phyloP scores from a whole-genome alignment of 2,797 vertebrate genomes.

The Vireo griseus region DNA sequence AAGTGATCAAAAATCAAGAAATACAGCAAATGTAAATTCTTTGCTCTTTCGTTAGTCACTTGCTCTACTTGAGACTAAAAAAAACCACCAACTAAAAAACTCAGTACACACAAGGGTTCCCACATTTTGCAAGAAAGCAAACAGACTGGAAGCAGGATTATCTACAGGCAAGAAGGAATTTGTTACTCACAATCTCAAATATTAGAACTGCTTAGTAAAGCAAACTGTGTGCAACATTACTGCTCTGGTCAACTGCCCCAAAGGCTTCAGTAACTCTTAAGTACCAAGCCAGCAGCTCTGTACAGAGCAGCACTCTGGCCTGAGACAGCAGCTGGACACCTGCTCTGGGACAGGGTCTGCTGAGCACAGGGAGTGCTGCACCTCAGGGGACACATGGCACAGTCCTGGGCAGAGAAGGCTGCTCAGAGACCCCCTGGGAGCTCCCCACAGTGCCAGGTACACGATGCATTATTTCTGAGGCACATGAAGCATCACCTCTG shows the following conservation, averaged over 20 bases:
- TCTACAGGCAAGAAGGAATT: slow-evolving; percentile 4
- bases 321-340: not conserved
- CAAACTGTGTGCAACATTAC: not conserved
- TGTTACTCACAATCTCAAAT: not conserved
- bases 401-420: not conserved
- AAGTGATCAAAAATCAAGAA: not conserved
- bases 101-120: not conserved
- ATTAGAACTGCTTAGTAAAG: slow-evolving; percentile 5
- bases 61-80: not conserved
- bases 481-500: not conserved
- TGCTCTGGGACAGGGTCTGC: not conserved
- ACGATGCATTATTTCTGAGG: too few relatives aligned
- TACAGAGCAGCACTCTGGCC: not conserved
- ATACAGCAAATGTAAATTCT: not conserved
- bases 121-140: slow-evolving; percentile 22
- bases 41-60: not conserved
- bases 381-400: not conserved
- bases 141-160: not conserved
- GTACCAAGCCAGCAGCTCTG: not conserved
- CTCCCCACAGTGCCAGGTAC: not conserved
- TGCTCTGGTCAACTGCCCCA: not conserved
- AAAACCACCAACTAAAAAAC: not conserved
- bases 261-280: not conserved
- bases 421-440: not conserved
- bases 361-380: not conserved